Base-by-base conservation (phyloP, 1,140 invertebrate genomes). In the Scylla paramamosain region DNA sequence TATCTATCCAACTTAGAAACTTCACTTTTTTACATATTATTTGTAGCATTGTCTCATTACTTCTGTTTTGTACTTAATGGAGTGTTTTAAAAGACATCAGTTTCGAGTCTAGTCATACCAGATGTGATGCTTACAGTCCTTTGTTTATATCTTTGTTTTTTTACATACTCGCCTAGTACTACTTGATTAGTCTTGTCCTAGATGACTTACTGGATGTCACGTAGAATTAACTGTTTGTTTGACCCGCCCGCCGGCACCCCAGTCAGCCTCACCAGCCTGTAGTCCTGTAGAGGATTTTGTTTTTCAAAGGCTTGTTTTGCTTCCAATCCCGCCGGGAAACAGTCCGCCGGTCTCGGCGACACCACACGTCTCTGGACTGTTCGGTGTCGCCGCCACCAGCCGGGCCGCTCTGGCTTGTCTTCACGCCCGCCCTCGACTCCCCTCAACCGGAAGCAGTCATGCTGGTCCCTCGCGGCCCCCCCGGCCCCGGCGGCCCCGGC, bases 91-190 rank as follows among this genome's bases (percentile, higher is more conserved):
- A 95, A 95, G 92, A 93, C 91, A 88, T n/a, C 16, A 90, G 28
- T 93, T 94, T 95, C 94, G 91, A 93, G 91, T 95, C 95, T 95
- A 95, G 95, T 95, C 95, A 95, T 95, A 93, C 95, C 92, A 93
- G 92, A 95, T 95, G 95, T 95, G 95, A 95, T 95, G 95, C 91
- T 95, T 92, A 93, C 83, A 83, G 28, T 48, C 92, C 59, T 77
- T 93, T 95, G 20, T 48, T 93, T 91, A 93, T 93, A 90, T 95
- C 20, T 89, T 93, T 91, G 46, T 93, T 52, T 91, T 77, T 94
- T 39, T 29, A 83, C 39, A 89, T 91, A 48, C 46, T 28, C 83
- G 92, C 77, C 28, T 93, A 83, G 77, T 83, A 16, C 20, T 45
- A 59, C 4, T 46, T 90, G 39, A 77, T 14, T 93, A 52, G 92